phyloP scores from a whole-genome alignment of 2,888 invertebrate genomes.

The Halictus quadricinctus region DNA sequence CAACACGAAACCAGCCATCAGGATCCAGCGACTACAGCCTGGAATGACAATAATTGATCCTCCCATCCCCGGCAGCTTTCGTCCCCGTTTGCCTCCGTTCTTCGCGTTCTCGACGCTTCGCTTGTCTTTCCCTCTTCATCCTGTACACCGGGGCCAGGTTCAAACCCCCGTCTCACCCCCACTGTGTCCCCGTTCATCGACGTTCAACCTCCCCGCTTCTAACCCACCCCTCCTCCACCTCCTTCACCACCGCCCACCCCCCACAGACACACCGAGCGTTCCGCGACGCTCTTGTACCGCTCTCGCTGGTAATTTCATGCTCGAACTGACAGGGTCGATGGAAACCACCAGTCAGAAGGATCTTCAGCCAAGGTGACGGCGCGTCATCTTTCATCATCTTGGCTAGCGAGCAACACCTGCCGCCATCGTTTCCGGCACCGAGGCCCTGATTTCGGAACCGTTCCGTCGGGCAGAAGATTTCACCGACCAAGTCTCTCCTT shows the following conservation, averaged over 20 bases:
- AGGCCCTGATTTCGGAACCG: slow-evolving; percentile 36
- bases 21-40: slow-evolving; percentile 75
- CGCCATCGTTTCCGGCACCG: slow-evolving; percentile 47
- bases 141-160: background rate
- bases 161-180: background rate
- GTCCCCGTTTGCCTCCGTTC: slow-evolving; percentile 29
- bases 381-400: slow-evolving; percentile 69
- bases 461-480: background rate
- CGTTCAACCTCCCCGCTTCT: background rate
- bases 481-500: background rate
- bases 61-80: slow-evolving; percentile 61
- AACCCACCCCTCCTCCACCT: background rate
- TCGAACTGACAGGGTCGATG: slow-evolving; percentile 68
- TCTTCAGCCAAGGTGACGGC: slow-evolving; percentile 65
- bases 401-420: slow-evolving; percentile 62
- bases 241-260: no score
- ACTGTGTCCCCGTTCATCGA: background rate
- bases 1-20: slow-evolving; percentile 79
- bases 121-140: slow-evolving; percentile 26
- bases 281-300: slow-evolving; percentile 46
- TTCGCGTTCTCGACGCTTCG: slow-evolving; percentile 40
- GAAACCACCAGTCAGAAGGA: slow-evolving; percentile 66
- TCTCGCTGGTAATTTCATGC: slow-evolving; percentile 69
- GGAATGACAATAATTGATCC: slow-evolving; percentile 81
- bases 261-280: background rate